Evolutionary conservation across 1,140 invertebrate genomes (phyloP).

Genomic region (Conus ventricosus): DNA sequence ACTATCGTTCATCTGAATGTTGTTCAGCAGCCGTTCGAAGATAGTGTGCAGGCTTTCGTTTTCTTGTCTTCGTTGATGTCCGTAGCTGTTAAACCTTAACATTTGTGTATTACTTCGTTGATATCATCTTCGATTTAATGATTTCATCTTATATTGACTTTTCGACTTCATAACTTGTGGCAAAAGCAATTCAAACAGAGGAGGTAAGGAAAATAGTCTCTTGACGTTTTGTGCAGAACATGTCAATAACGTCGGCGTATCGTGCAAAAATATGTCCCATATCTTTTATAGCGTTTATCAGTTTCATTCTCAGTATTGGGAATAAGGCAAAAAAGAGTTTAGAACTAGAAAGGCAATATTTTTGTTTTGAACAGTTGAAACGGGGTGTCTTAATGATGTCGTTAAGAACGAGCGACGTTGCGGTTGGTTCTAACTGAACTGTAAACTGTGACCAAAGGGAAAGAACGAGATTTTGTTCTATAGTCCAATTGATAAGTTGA

Average conservation of each 20-base stretch:
- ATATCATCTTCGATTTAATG: constrained; percentile 32
- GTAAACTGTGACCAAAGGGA: not conserved
- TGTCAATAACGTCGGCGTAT: constrained; percentile 32
- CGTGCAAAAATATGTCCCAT: not conserved
- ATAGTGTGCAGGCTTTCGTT: constrained; percentile 47
- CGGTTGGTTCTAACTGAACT: too few species aligned
- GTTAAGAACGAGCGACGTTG: not conserved
- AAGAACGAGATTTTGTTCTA: too few species aligned
- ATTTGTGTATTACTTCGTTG: constrained; percentile 38
- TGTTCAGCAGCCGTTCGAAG: constrained; percentile 60
- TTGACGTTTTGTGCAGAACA: constrained; percentile 19
- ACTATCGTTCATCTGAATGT: constrained; percentile 55
- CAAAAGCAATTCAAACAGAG: constrained; percentile 42
- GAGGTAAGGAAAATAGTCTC: constrained; percentile 32
- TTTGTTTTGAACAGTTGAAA: not conserved
- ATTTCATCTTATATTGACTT: constrained; percentile 31
- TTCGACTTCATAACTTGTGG: constrained; percentile 41
- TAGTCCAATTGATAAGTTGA: not conserved
- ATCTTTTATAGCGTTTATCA: not conserved
- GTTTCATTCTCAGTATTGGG: not conserved
- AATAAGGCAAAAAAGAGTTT: not conserved
- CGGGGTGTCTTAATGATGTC: not conserved
- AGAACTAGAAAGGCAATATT: not conserved
- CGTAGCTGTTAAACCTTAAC: constrained; percentile 34
- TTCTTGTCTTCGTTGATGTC: constrained; percentile 41